Conservation (phyloP, 2,113 vertebrate genomes). For the Pangasianodon gigas region DNA sequence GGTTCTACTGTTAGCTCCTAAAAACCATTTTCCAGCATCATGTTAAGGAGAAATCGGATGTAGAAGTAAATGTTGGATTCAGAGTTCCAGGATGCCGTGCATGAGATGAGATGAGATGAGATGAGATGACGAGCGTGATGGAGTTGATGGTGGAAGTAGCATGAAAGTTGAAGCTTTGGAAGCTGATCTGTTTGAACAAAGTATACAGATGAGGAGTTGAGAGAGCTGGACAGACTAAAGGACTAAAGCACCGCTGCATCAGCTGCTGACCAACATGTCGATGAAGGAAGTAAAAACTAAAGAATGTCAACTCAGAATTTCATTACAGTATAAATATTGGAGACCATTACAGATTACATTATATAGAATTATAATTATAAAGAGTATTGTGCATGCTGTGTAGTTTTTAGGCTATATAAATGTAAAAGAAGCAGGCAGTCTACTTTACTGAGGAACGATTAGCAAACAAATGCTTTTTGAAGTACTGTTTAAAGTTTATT, state of each 20-base stretch:
- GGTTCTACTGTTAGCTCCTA: background rate
- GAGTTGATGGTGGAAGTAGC: background rate
- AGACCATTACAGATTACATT: background rate
- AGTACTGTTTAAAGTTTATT: background rate
- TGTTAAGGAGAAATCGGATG: background rate
- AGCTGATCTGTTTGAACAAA: background rate
- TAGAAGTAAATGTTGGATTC: background rate
- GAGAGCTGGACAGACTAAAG: background rate
- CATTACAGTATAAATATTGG: background rate
- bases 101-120: background rate
- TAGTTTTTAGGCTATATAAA: background rate
- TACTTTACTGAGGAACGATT: background rate
- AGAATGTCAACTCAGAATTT: background rate
- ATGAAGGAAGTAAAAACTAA: background rate
- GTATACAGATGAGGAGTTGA: background rate
- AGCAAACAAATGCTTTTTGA: background rate
- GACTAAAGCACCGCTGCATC: background rate
- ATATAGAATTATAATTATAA: background rate
- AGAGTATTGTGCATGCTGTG: background rate
- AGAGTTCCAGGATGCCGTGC: background rate
- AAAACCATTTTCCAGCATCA: background rate
- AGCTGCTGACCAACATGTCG: background rate
- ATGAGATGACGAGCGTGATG: background rate
- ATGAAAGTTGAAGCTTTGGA: background rate
- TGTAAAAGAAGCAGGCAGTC: background rate